Conservation (phyloP, 2,888 invertebrate genomes). For the Nephrotoma guestfalica region DNA sequence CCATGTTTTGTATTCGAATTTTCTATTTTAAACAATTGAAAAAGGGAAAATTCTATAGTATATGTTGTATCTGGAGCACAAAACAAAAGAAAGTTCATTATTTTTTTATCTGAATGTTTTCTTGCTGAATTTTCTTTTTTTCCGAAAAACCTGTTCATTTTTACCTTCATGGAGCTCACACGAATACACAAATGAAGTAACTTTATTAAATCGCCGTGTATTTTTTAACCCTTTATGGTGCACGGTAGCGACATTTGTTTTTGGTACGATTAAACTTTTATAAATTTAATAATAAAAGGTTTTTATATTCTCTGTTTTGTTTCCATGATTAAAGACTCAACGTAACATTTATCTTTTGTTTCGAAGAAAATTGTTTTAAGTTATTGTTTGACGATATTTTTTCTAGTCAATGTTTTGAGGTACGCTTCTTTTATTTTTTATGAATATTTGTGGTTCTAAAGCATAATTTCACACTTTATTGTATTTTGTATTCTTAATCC, state of each 20-base stretch:
- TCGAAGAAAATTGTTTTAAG: not conserved
- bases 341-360: not conserved
- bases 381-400: not conserved
- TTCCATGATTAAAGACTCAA: not conserved
- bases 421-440: too few relatives aligned
- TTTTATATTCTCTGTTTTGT: not conserved
- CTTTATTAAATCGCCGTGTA: not conserved
- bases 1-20: not conserved
- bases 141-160: not conserved
- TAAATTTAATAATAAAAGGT: not conserved
- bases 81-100: not conserved
- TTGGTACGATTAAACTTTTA: not conserved
- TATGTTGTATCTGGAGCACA: not conserved
- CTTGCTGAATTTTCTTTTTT: not conserved
- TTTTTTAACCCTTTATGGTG: not conserved
- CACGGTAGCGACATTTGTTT: not conserved
- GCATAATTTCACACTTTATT: too few relatives aligned
- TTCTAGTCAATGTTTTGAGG: not conserved
- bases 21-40: not conserved
- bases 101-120: not conserved
- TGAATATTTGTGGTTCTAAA: too few relatives aligned
- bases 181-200: not conserved
- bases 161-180: not conserved
- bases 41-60: not conserved
- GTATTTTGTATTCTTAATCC: too few relatives aligned